phyloP scores from a whole-genome alignment of 2,888 invertebrate genomes.

The Tachystola acroxantha region DNA sequence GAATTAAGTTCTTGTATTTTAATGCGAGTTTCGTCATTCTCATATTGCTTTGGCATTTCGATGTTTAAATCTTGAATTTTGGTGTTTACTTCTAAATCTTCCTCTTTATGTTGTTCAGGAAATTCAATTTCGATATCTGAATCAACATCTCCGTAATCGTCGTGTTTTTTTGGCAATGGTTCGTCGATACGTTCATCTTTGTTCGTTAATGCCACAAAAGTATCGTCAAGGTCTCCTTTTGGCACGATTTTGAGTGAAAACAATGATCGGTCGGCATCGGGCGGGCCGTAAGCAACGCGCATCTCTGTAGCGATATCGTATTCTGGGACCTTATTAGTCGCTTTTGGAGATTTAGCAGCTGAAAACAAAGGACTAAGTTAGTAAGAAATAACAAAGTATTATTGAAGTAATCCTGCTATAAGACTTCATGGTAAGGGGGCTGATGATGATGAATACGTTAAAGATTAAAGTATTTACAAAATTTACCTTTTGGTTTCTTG shows the following conservation, averaged over 20 bases:
- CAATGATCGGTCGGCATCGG: constrained; percentile 19
- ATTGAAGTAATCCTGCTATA: too few species aligned
- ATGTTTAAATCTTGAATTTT: not conserved
- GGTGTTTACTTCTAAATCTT: not conserved
- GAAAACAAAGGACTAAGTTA: constrained; percentile 2
- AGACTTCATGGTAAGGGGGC: too few species aligned
- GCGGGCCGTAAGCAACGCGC: constrained; percentile 33
- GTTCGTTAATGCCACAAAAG: not conserved
- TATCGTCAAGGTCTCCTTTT: constrained; percentile 8
- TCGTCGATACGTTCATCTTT: constrained; percentile 2
- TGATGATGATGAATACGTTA: too few species aligned
- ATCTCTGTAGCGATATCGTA: constrained; percentile 15
- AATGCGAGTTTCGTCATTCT: not conserved
- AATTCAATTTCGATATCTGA: constrained; percentile 21
- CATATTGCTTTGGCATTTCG: not conserved
- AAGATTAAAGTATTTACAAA: too few species aligned
- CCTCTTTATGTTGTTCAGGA: too few species aligned
- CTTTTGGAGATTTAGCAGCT: constrained; percentile 5
- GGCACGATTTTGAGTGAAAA: constrained; percentile 19
- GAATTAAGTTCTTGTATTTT: too few species aligned
- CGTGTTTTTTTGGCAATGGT: constrained; percentile 9
- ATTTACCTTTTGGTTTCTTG: too few species aligned
- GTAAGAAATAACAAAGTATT: too few species aligned
- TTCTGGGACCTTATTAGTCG: constrained; percentile 10
- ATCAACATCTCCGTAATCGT: constrained; percentile 26